phyloP scores from a whole-genome alignment of 2,888 invertebrate genomes.

The Strigamia transsilvanica region DNA sequence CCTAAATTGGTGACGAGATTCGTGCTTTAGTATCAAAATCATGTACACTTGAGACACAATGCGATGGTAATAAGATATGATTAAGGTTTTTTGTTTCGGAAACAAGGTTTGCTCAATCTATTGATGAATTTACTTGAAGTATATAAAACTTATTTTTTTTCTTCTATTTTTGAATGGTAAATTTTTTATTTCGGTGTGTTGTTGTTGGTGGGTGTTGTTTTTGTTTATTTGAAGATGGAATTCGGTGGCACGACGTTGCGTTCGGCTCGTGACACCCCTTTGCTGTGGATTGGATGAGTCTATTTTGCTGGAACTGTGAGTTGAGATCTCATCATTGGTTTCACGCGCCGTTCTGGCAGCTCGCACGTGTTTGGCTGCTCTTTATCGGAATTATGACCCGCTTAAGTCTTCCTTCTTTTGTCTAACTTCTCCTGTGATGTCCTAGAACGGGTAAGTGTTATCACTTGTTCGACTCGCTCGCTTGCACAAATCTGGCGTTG shows the following conservation, averaged over 20 bases:
- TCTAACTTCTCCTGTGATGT: background rate
- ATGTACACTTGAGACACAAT: background rate
- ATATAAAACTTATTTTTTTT: too few species aligned
- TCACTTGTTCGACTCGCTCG: too few species aligned
- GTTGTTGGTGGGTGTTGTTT: background rate
- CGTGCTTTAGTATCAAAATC: background rate
- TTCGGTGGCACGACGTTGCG: background rate
- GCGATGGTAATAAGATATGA: conserved; percentile 11
- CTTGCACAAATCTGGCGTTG: background rate
- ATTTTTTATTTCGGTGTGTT: background rate
- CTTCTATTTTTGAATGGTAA: background rate
- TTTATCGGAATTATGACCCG: background rate
- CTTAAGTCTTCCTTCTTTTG: background rate
- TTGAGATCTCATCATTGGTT: background rate
- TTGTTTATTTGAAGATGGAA: background rate
- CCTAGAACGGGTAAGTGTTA: background rate
- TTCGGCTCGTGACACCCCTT: background rate
- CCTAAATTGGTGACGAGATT: conserved; percentile 26
- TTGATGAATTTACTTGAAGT: background rate
- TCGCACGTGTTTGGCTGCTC: background rate
- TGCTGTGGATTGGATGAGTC: conserved; percentile 8
- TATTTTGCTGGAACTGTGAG: background rate
- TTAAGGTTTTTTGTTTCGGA: background rate
- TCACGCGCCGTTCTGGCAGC: background rate
- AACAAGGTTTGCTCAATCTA: background rate